Conservation (phyloP, 2,888 invertebrate genomes). For the Oscheius sp. region DNA sequence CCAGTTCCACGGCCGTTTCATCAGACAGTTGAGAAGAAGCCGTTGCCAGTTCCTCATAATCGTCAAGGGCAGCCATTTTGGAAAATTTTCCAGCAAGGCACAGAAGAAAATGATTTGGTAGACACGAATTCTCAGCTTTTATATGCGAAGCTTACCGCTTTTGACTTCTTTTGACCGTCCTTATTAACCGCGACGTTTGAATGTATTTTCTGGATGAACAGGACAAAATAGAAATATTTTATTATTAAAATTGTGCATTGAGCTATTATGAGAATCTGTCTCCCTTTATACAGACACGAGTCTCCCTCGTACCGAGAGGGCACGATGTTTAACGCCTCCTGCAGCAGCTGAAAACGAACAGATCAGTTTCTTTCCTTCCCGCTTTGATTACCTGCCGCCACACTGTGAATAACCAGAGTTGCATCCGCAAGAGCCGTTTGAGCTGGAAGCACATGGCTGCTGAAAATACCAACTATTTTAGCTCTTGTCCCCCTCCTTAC, state of each 20-base stretch:
- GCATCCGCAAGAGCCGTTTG: constrained; percentile 52
- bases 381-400: too few species aligned
- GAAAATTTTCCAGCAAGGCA: too few species aligned
- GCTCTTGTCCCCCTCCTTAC: constrained; percentile 56
- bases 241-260: constrained; percentile 1
- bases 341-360: too few species aligned
- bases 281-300: constrained; percentile 24
- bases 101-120: too few species aligned
- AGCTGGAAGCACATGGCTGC: constrained; percentile 44
- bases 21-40: background rate
- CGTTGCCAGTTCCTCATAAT: background rate
- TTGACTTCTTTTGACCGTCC: too few species aligned
- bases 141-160: too few species aligned
- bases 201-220: too few species aligned
- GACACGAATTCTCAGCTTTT: too few species aligned
- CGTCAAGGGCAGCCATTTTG: background rate
- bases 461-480: too few species aligned
- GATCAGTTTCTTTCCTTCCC: too few species aligned
- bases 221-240: constrained; percentile 4
- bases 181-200: too few species aligned
- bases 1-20: constrained; percentile 6
- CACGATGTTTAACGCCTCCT: constrained; percentile 47
- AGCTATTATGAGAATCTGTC: too few species aligned
- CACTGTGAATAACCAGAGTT: constrained; percentile 58
- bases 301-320: background rate